Conservation (phyloP, 2,113 vertebrate genomes). For the Dicrurus megarhynchus region DNA sequence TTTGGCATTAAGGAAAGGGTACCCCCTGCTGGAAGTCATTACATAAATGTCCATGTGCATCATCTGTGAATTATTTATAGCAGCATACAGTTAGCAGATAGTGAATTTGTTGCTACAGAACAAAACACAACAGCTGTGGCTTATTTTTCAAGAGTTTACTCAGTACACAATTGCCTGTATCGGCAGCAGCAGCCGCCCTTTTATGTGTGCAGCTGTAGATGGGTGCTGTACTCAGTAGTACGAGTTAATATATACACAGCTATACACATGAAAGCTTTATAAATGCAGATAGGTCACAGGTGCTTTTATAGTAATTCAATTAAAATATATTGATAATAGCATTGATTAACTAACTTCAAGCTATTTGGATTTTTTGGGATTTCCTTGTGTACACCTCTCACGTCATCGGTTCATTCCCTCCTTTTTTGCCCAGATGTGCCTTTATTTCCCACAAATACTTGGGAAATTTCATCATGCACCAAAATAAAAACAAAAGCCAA, state of each 20-base stretch:
- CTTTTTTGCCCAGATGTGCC: neutral
- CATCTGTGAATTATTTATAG: neutral
- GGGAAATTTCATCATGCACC: neutral
- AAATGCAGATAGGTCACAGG: neutral
- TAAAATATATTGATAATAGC: neutral
- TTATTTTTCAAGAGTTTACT: slow-evolving; percentile 17
- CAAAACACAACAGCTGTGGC: neutral
- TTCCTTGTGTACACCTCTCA: neutral
- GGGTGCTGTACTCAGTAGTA: neutral
- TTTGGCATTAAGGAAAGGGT: neutral
- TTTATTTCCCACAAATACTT: neutral
- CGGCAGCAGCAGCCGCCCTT: neutral
- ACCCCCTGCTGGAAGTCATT: slow-evolving; percentile 9
- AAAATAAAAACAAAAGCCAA: neutral
- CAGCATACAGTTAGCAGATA: neutral
- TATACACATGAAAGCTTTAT: neutral
- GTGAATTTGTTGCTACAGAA: neutral
- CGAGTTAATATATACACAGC: neutral
- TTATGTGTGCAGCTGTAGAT: neutral
- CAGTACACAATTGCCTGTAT: neutral
- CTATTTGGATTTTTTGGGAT: neutral
- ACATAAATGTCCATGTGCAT: neutral
- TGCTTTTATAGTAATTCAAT: neutral
- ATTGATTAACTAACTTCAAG: neutral
- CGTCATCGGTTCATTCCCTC: neutral